Base-by-base conservation (phyloP, 2,113 vertebrate genomes). In the Salminus brasiliensis region DNA sequence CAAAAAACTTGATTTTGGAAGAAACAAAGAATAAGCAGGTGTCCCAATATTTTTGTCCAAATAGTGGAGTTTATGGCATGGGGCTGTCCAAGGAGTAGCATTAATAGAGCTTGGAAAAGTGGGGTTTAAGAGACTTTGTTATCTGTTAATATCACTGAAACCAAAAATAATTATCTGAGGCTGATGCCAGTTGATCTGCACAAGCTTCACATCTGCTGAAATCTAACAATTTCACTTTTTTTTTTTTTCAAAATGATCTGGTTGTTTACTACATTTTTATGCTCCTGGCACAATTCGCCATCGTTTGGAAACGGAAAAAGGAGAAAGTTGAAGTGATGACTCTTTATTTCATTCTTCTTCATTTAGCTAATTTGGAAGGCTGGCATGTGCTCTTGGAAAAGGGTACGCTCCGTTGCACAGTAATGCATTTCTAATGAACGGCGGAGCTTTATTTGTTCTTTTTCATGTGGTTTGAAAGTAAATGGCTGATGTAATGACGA, bases 401-500 rank as follows among this genome's bases (percentile, higher is more conserved):
- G 5, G 52, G 52, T 63, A 32, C 30, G 32, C 62, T 34, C 53
- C 52, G n/a, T 34, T 71, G 41, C 13, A 39, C 60, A 59, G 27
- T 55, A 60, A 66, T 66, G 53, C 49, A 72, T 12, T 65, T 43
- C 27, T 68, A 78, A 73, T 70, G 71, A 83, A 13, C 32, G n/a
- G 79, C 68, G 74, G 47, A 67, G 83, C 80, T 85, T 83, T 47
- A 75, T 80, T 84, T 84, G 83, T 77, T 81, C 57, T 60, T 74
- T 66, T 85, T 77, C 79, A 84, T 79, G 78, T 74, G 83, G 41
- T 86, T 86, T 89, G 88, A 76, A 87, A 81, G 74, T 86, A 25
- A 87, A 90, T 89, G 88, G 80, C 21, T 71, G 79, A 75, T 81
- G 78, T 86, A 87, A 86, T 85, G 34, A 82, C 86, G 81, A 84